phyloP scores from a whole-genome alignment of 2,888 invertebrate genomes.

The Agrotis puta region DNA sequence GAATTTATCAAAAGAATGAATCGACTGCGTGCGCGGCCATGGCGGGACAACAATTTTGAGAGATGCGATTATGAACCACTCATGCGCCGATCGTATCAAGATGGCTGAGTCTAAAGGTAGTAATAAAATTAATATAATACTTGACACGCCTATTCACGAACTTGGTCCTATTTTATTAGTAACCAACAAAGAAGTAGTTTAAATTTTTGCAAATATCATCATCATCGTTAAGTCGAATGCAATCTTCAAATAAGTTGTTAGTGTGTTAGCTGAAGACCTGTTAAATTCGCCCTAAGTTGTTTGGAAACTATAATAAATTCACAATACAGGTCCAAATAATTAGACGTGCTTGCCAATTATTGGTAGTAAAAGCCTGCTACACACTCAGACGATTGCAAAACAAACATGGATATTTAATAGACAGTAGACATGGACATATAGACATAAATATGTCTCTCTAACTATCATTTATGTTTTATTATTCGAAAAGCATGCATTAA shows the following conservation, averaged over 20 bases:
- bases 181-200: neutral
- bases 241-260: neutral
- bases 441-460: conserved; percentile 16
- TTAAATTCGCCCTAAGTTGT: neutral
- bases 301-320: neutral
- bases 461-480: conserved; percentile 7
- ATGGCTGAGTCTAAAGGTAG: conserved; percentile 56
- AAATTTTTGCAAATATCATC: neutral
- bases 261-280: neutral
- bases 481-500: neutral
- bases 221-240: neutral
- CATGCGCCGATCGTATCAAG: conserved; percentile 70
- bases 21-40: conserved; percentile 68
- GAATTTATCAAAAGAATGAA: conserved; percentile 58
- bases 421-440: conserved; percentile 3
- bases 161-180: neutral
- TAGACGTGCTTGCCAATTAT: conserved; percentile 3
- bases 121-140: conserved; percentile 39
- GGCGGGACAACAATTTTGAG: conserved; percentile 73
- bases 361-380: neutral
- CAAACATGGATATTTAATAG: conserved; percentile 11
- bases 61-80: conserved; percentile 71
- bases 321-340: neutral
- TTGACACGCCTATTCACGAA: conserved; percentile 18
- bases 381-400: neutral